phyloP scores from a whole-genome alignment of 2,113 vertebrate genomes.

The Microcebus ravelobensis region DNA sequence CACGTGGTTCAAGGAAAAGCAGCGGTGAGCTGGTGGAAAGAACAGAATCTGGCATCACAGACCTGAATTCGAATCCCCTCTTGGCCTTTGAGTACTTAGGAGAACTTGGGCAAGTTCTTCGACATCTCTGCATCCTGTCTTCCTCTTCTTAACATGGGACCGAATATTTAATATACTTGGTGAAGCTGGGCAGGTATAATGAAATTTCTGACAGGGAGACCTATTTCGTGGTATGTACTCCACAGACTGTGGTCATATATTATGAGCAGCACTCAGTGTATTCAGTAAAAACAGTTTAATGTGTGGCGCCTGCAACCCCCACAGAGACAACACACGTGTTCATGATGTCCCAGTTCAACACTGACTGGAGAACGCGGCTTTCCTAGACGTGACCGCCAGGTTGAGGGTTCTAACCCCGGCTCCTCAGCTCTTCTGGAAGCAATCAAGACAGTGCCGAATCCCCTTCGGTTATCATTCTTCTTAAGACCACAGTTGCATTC shows the following conservation, averaged over 20 bases:
- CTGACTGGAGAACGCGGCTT: not conserved
- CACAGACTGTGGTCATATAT: not conserved
- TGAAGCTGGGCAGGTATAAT: not conserved
- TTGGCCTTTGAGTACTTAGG: not conserved
- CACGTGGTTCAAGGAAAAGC: not conserved
- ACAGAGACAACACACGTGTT: not conserved
- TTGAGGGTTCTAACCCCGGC: not conserved
- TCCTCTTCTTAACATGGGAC: not conserved
- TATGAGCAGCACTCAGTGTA: not conserved
- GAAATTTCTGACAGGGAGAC: not conserved
- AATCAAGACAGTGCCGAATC: not conserved
- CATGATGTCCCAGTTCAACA: not conserved
- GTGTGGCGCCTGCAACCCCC: not conserved
- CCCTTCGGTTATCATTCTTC: not conserved
- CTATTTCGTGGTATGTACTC: accelerated
- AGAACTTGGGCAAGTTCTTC: too few relatives aligned
- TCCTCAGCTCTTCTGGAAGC: not conserved
- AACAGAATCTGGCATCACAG: not conserved
- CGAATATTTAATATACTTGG: not conserved
- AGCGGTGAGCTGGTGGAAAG: not conserved
- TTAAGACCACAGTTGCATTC: not conserved
- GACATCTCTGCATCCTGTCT: too few relatives aligned
- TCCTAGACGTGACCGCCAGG: not conserved
- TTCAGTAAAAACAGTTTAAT: not conserved
- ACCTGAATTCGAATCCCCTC: not conserved